Base-by-base conservation (phyloP, 2,113 vertebrate genomes). In the Pogonocichla stellata region DNA sequence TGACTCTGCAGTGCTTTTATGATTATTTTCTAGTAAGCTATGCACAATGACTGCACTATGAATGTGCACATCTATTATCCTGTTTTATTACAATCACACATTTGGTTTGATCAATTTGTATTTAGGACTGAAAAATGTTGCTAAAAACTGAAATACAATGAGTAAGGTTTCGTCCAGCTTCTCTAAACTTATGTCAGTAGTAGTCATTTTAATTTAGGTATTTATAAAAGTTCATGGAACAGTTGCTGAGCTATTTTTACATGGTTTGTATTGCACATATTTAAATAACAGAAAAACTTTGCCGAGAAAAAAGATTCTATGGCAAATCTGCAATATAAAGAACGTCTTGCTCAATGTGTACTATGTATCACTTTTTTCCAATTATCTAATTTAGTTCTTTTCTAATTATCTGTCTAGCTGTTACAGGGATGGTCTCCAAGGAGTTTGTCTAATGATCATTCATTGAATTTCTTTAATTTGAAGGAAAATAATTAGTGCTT, bases 401-500 rank as follows among this genome's bases (percentile, higher is more conserved):
- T 83, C 43, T 72, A 92, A 90, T 93, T 93, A 85, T 48, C 43
- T 66, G 34, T 53, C 45, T 80, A 69, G 19, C 38, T 81, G 61
- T 64, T 82, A 91, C 12, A 89, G 65, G 53, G 43, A 74, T 69
- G 28, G 79, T 75, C 97, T 93, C 95, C 86, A 92, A 78, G 70
- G 93, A 91, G 26, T 77, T 64, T 73, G 28, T 57, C 47, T 86
- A 90, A 91, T 67, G 45, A 79, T 86, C 56, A 80, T 80, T 82
- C 50, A 95, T 91, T 91, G 83, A 90, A 94, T 97, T 94, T 94
- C 75, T 75, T 93, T 95, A 96, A 97, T 97, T 96, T 97, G 93
- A 77, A 90, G 93, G 19, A 96, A 97, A 97, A 96, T 98, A 98
- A 98, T 97, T 97, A 96, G 94, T 83, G 62, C 70, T 96, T 90